Percentiles rank a stretch among this genome's conserved stretches.
Evolutionary conservation across 2,113 vertebrate species (phyloP).

Genomic region (Passer montanus): DNA sequence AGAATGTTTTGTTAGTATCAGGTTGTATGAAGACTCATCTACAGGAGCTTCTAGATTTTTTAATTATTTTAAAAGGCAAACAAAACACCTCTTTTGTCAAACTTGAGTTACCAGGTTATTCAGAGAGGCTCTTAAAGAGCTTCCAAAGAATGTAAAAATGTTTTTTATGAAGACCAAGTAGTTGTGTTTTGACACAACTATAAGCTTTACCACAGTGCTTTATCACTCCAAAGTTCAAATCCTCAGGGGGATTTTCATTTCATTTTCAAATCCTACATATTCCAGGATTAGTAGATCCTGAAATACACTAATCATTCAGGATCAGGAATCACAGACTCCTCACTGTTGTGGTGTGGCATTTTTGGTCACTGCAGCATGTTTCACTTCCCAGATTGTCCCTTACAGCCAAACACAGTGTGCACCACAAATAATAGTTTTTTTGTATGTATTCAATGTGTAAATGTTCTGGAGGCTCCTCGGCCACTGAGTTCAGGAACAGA

Average conservation of each 20-base stretch:
- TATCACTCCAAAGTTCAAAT: neutral
- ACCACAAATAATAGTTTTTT: neutral
- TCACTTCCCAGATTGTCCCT: neutral
- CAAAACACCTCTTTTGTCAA: neutral
- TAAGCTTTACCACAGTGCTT: neutral
- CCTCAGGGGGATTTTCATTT: neutral
- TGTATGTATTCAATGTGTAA: accelerated
- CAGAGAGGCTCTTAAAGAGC: neutral
- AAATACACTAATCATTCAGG: neutral
- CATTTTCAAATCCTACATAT: no score
- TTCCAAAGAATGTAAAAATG: neutral
- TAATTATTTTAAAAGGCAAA: neutral
- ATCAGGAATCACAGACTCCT: neutral
- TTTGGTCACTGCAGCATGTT: neutral
- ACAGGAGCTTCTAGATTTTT: neutral
- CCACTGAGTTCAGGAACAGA: neutral
- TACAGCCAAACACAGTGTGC: neutral
- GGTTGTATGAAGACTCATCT: neutral
- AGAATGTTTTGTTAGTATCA: neutral
- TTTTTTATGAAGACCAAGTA: neutral
- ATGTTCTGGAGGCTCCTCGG: neutral
- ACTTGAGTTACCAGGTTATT: neutral
- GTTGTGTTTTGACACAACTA: neutral
- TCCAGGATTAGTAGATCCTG: no score
- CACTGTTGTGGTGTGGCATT: neutral